phyloP scores from a whole-genome alignment of 2,888 invertebrate species.

The Melieria picta region DNA sequence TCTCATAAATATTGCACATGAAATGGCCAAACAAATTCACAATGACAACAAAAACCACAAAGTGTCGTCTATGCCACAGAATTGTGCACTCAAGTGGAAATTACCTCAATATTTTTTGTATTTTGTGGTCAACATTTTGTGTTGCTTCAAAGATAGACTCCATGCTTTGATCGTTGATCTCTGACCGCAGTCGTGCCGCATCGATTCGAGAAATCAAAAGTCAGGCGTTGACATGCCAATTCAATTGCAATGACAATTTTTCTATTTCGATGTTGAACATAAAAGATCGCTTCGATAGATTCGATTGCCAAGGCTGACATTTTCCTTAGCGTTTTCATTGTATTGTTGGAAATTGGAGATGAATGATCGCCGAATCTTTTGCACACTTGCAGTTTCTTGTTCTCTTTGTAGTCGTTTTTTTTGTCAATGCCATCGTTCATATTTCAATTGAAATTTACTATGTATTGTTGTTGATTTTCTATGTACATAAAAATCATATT shows the following conservation, averaged over 20 bases:
- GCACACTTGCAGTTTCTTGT: too few species aligned
- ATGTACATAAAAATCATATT: too few species aligned
- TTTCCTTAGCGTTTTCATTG: too few species aligned
- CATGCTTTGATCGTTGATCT: slow-evolving; percentile 22
- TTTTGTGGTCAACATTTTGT: slow-evolving; percentile 22
- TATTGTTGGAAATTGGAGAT: too few species aligned
- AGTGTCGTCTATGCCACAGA: slow-evolving; percentile 8
- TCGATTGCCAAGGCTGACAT: too few species aligned
- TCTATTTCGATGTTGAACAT: too few species aligned
- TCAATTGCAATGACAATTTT: background rate
- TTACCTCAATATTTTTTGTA: background rate
- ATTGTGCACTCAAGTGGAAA: slow-evolving; percentile 19
- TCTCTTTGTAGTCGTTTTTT: too few species aligned
- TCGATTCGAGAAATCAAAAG: background rate
- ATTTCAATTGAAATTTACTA: too few species aligned
- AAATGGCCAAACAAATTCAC: slow-evolving; percentile 25
- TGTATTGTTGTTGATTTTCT: too few species aligned
- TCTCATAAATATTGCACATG: slow-evolving; percentile 30
- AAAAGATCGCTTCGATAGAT: too few species aligned
- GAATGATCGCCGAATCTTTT: too few species aligned
- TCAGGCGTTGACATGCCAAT: background rate
- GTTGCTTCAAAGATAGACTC: background rate
- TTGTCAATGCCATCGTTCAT: too few species aligned
- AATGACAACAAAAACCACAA: slow-evolving; percentile 25
- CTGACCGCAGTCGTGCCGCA: slow-evolving; percentile 9